Evolutionary conservation across 2,888 invertebrate species (phyloP), one percentile per base, ranked within the genome.

Genomic region (Drosophila glabriapex): DNA sequence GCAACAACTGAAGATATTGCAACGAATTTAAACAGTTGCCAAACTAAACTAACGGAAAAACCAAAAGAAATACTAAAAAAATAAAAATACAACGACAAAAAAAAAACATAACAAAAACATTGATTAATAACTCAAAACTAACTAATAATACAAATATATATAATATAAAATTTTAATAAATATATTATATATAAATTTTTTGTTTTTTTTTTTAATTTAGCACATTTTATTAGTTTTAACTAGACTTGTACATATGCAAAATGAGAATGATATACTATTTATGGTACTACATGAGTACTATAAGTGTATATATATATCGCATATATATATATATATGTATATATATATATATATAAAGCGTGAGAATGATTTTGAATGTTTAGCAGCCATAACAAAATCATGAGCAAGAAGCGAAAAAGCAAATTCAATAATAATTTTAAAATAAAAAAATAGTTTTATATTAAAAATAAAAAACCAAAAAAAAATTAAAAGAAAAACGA

Each of bases 1-100:
- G 90, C 80, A 89, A 76, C 85, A 90, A 87, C 84, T 88, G 89
- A 82, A 75, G 86, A 90, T 77, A 90, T 84, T 88, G 90, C 88
- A 88, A 88, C 88, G 88, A 88, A 88, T 88, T 88, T 88, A 90
- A 84, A 78, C 73, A 90, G 88, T 88, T 88, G 88, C 88, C 88
- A 88, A 88, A 88, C 88, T 88, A 87, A 87, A 88, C 89, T 88
- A 90, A 77, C 67, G 56, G 49, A 64, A 78, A 54, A 65, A 41
- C 10, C 54, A 56, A 69, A 79, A 68, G 52, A 62, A 53, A 31
- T 31, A 52, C 65, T 25, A 50, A 70, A 66, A 46, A n/a, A 41
- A 41, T 1, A 41, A 41, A 41, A 9, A 46, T 2, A 25, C 46
- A 46, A 25, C 46, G 22, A 46, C 25, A 46, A 46, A 25, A 35